phyloP scores from a whole-genome alignment of 2,797 vertebrate species.

The Sebastes iracundus region DNA sequence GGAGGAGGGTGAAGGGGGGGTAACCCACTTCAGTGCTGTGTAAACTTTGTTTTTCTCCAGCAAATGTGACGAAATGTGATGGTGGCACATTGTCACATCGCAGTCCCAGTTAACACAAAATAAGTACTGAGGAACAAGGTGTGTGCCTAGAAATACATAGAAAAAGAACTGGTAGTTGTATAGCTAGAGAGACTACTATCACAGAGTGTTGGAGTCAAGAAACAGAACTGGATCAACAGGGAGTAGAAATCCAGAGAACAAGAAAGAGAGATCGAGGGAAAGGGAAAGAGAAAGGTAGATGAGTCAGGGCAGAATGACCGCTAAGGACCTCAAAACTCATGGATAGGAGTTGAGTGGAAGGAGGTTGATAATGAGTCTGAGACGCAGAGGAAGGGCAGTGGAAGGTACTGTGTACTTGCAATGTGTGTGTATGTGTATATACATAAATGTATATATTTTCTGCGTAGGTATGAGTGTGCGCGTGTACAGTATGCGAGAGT shows the following conservation, averaged over 20 bases:
- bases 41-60: constrained; percentile 85
- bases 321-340: constrained; percentile 56
- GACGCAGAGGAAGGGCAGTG: constrained; percentile 45
- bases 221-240: constrained; percentile 82
- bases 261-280: constrained; percentile 62
- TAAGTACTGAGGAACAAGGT: constrained; percentile 77
- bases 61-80: constrained; percentile 93
- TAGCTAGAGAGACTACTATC: constrained; percentile 65
- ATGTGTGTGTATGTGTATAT: constrained; percentile 39
- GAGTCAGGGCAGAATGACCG: constrained; percentile 48
- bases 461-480: constrained; percentile 60
- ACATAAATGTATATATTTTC: constrained; percentile 34
- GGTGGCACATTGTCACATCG: constrained; percentile 92
- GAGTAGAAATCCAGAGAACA: constrained; percentile 82
- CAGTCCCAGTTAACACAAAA: constrained; percentile 89
- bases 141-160: constrained; percentile 77
- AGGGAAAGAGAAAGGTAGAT: constrained; percentile 64
- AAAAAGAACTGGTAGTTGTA: constrained; percentile 67
- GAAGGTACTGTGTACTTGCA: constrained; percentile 46
- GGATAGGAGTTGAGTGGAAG: constrained; percentile 56
- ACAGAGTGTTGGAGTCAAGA: constrained; percentile 75
- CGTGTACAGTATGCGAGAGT: constrained; percentile 74
- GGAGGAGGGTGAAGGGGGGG: constrained; percentile 82
- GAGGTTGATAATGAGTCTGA: constrained; percentile 62
- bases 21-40: constrained; percentile 93